These are phyloP conservation scores for Sternarchorhynchus goeldii DNA, from an alignment of 2,797 vertebrate species.

Conservation along the genomic window DNA sequence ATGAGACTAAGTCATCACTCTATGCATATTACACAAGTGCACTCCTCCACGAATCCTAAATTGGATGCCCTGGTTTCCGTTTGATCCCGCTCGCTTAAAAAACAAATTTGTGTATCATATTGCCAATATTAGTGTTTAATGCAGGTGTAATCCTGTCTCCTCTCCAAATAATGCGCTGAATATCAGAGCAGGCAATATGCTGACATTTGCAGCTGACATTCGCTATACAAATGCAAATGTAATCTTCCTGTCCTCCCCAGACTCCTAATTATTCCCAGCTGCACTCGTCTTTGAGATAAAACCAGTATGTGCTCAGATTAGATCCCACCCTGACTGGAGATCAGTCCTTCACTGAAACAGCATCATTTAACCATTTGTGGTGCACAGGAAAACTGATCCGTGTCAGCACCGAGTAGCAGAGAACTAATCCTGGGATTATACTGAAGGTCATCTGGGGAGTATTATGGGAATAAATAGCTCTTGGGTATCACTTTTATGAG, in stretches of 20 bases:
- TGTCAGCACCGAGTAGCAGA: slow-evolving; percentile 37
- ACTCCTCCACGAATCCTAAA: slow-evolving; percentile 40
- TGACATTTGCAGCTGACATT: slow-evolving; percentile 56
- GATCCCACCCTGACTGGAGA: slow-evolving; percentile 43
- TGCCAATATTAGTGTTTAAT: slow-evolving; percentile 52
- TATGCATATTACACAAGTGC: slow-evolving; percentile 37
- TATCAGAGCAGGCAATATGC: slow-evolving; percentile 37
- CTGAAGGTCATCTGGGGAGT: slow-evolving; percentile 57
- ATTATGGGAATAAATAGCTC: slow-evolving; percentile 53
- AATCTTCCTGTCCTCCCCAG: slow-evolving; percentile 58
- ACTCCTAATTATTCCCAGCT: slow-evolving; percentile 64
- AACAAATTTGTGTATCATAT: slow-evolving; percentile 53
- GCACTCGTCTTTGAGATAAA: slow-evolving; percentile 55
- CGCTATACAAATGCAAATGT: slow-evolving; percentile 64
- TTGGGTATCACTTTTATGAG: slow-evolving; percentile 23
- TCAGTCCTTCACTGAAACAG: slow-evolving; percentile 46
- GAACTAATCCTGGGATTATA: slow-evolving; percentile 51
- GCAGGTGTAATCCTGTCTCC: slow-evolving; percentile 38
- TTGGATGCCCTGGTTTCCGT: slow-evolving; percentile 35
- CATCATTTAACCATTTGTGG: slow-evolving; percentile 54
- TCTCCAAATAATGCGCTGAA: slow-evolving; percentile 45
- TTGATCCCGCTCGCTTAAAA: slow-evolving; percentile 50
- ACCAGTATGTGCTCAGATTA: slow-evolving; percentile 58
- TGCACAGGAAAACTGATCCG: slow-evolving; percentile 50
- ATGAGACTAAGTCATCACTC: slow-evolving; percentile 37